These are phyloP conservation scores for Ptychobarbus kaznakovi DNA, from an alignment of 2,797 vertebrate genomes.

Conservation along the genomic window DNA sequence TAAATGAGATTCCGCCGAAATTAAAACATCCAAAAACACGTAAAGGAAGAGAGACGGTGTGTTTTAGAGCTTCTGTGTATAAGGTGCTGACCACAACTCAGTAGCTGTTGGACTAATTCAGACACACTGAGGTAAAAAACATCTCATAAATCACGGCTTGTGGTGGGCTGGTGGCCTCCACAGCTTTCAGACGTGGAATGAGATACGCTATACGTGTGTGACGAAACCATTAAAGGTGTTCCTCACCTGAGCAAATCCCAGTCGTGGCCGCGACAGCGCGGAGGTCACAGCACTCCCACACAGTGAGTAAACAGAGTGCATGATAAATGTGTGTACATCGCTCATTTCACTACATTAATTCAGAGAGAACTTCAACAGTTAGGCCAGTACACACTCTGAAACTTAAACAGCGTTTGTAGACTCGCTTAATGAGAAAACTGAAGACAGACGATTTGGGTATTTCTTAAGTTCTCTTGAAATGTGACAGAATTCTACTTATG, in stretches of 20 bases:
- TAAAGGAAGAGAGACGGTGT: neutral
- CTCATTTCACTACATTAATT: conserved; percentile 65
- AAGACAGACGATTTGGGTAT: neutral
- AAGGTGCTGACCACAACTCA: conserved; percentile 55
- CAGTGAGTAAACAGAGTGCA: conserved; percentile 66
- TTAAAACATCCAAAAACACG: conserved; percentile 6
- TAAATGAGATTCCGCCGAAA: neutral
- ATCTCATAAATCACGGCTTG: conserved; percentile 81
- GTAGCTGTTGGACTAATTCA: conserved; percentile 54
- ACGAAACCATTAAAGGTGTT: conserved; percentile 84
- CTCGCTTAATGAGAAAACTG: neutral
- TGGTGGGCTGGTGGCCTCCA: conserved; percentile 79
- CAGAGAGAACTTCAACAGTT: conserved; percentile 4
- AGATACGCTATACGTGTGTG: conserved; percentile 80
- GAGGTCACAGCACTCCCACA: conserved; percentile 76
- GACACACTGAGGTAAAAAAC: conserved; percentile 64
- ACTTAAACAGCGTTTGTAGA: neutral
- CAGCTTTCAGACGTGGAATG: conserved; percentile 82
- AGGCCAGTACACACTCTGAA: neutral
- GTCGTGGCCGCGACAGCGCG: conserved; percentile 67
- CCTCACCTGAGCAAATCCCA: conserved; percentile 76
- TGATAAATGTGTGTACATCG: conserved; percentile 67
- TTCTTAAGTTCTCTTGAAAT: neutral
- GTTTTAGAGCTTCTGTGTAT: conserved; percentile 18
- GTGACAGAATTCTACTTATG: neutral